These are phyloP conservation scores for Papilio polyxenes DNA, from an alignment of 1,140 invertebrate genomes.

Conservation along the genomic window DNA sequence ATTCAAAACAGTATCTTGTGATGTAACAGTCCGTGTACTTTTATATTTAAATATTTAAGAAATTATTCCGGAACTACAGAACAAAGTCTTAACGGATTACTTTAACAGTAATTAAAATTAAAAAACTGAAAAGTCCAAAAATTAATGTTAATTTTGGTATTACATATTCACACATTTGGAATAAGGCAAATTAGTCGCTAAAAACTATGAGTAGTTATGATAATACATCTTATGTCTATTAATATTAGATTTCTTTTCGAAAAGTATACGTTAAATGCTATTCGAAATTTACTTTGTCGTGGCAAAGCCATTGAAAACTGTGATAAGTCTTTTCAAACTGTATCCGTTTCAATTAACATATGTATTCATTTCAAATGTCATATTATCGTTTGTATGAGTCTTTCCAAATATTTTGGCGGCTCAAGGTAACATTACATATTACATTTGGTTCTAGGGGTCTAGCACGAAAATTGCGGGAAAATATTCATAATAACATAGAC, in stretches of 20 bases:
- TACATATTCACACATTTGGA: not conserved
- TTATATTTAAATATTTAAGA: not conserved
- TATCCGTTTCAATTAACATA: not conserved
- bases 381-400: too few species aligned
- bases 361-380: too few species aligned
- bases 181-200: not conserved
- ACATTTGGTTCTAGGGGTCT: too few species aligned
- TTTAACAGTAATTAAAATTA: not conserved
- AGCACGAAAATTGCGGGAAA: too few species aligned
- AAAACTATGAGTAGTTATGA: not conserved
- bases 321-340: slow-evolving; percentile 15
- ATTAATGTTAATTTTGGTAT: not conserved
- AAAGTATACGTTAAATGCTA: slow-evolving; percentile 4
- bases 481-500: too few species aligned
- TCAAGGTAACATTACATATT: too few species aligned
- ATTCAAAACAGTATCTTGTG: not conserved
- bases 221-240: not conserved
- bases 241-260: not conserved
- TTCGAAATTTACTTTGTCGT: not conserved
- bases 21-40: not conserved
- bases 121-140: not conserved
- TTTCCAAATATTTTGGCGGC: too few species aligned
- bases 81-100: not conserved
- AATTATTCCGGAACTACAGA: not conserved
- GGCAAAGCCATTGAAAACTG: slow-evolving; percentile 19